Percentiles rank a stretch among this genome's conserved stretches.
phyloP scores from a whole-genome alignment of 2,113 vertebrate species.

The Anarhynchus alexandrinus region DNA sequence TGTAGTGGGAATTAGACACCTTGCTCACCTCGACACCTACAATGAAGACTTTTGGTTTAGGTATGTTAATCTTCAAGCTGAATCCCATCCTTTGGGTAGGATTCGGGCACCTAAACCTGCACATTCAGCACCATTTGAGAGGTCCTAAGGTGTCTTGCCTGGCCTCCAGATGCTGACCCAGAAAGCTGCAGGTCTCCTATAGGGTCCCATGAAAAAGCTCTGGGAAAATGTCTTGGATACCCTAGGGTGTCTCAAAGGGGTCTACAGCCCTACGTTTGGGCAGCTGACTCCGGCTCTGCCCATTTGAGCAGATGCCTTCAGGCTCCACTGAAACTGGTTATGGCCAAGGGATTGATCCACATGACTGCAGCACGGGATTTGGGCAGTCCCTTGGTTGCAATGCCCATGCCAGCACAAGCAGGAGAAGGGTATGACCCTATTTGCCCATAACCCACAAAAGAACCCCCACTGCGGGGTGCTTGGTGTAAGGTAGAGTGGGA shows the following conservation, averaged over 20 bases:
- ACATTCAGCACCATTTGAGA: background rate
- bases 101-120: background rate
- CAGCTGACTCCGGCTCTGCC: background rate
- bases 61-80: background rate
- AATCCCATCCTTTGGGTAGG: background rate
- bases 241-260: background rate
- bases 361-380: background rate
- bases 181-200: background rate
- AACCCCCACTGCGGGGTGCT: background rate
- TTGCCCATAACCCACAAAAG: background rate
- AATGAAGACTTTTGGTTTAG: background rate
- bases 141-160: background rate
- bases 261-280: background rate
- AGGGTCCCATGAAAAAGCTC: background rate
- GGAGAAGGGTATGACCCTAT: background rate
- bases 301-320: background rate
- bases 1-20: background rate
- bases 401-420: background rate
- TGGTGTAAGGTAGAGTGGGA: background rate
- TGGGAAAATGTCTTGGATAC: background rate
- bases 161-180: background rate
- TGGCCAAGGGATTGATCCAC: background rate
- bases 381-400: background rate
- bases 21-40: background rate
- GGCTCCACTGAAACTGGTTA: background rate